Percentiles rank a stretch among this genome's conserved stretches.
Evolutionary conservation across 2,113 vertebrate species (phyloP).

Genomic region (Phalacrocorax aristotelis): DNA sequence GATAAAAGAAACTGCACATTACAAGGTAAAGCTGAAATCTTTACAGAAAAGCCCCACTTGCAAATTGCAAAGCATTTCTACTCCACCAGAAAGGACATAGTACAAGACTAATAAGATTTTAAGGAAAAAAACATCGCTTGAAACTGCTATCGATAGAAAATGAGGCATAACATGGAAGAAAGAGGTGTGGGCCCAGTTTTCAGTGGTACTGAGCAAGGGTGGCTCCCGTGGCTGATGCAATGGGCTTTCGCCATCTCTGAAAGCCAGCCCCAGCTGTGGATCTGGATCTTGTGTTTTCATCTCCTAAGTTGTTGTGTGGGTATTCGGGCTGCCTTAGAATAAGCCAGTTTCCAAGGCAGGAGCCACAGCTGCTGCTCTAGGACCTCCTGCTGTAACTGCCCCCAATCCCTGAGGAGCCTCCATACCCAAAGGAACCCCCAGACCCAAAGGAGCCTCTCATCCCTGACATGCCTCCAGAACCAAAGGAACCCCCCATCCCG

Average conservation of each 20-base stretch:
- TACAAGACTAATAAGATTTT: background rate
- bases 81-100: background rate
- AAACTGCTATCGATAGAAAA: background rate
- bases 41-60: background rate
- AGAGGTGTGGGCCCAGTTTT: background rate
- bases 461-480: accelerated
- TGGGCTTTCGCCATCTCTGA: background rate
- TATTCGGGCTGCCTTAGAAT: accelerated
- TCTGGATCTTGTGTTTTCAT: accelerated
- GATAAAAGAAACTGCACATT: background rate
- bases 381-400: background rate
- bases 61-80: background rate
- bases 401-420: background rate
- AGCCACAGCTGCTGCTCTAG: background rate
- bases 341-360: background rate
- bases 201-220: background rate
- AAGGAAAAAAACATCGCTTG: accelerated
- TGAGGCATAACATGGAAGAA: background rate
- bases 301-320: accelerated
- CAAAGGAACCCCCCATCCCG: background rate
- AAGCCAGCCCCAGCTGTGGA: background rate
- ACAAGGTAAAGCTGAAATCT: background rate
- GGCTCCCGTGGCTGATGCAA: background rate
- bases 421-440: background rate
- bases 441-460: accelerated